These are phyloP conservation scores for Melospiza georgiana DNA, from an alignment of 2,113 vertebrate genomes.

Conservation along the genomic window DNA sequence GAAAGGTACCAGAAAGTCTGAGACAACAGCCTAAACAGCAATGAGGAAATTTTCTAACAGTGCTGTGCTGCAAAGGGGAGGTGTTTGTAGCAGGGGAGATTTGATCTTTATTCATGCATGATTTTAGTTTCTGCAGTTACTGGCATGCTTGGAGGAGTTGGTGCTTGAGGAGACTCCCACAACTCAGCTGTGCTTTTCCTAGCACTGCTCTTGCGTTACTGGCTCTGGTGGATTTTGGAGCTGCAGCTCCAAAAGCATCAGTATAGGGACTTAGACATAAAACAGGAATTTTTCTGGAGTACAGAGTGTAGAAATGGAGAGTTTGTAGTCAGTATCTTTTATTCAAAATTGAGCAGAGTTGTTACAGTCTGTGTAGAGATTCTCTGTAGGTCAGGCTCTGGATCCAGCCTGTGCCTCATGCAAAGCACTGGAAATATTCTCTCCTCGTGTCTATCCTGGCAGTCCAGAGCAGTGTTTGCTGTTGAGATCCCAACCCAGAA, in stretches of 20 bases:
- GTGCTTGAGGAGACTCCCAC: background rate
- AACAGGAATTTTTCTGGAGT: background rate
- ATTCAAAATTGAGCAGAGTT: background rate
- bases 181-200: constrained; percentile 38
- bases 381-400: background rate
- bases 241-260: background rate
- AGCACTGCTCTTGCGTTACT: background rate
- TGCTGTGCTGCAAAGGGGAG: background rate
- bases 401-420: background rate
- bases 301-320: background rate
- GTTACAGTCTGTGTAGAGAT: background rate
- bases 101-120: background rate
- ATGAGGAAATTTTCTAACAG: background rate
- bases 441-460: background rate
- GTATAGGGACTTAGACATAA: background rate
- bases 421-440: background rate
- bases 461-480: background rate
- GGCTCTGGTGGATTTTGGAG: background rate
- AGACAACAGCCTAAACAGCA: background rate
- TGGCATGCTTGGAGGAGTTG: background rate
- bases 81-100: background rate
- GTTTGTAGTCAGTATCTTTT: background rate
- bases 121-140: constrained; percentile 20
- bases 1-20: background rate
- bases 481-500: background rate